Conservation (phyloP, 2,797 vertebrate genomes). For the Heteromormyrus szaboi region DNA sequence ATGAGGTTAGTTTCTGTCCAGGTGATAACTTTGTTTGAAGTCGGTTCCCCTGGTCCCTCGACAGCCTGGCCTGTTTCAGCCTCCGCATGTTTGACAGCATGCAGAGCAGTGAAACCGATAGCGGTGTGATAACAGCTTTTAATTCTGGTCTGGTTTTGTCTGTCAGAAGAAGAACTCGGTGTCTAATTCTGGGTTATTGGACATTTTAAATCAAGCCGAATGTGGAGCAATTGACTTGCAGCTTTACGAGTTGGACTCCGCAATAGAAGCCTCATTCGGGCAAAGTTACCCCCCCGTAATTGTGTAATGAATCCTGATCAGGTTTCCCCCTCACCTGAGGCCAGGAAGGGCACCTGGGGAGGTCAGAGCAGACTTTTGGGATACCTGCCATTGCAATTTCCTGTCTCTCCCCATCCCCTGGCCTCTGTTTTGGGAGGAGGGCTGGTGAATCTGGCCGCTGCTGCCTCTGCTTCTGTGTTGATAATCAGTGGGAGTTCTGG, state of each 20-base stretch:
- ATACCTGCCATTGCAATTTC: not conserved
- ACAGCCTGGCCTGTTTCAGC: not conserved
- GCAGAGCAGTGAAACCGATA: not conserved
- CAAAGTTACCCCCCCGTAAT: not conserved
- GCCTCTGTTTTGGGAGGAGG: not conserved
- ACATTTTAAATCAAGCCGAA: not conserved
- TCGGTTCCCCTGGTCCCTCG: not conserved
- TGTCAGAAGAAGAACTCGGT: not conserved
- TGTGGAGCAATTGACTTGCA: not conserved
- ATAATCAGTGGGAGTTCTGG: not conserved
- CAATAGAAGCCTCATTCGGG: not conserved
- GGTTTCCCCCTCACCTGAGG: not conserved
- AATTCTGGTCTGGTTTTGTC: not conserved
- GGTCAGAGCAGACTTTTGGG: not conserved
- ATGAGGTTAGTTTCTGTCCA: not conserved
- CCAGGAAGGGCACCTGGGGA: not conserved
- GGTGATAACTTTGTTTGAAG: not conserved
- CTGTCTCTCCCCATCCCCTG: not conserved
- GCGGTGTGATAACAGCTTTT: not conserved
- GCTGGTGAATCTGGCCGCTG: not conserved
- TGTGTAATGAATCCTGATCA: not conserved
- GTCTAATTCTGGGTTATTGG: not conserved
- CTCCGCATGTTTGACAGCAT: not conserved
- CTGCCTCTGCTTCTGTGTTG: not conserved
- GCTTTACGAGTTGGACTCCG: not conserved